Percentiles rank a stretch among this genome's conserved stretches.
phyloP scores from a whole-genome alignment of 2,888 invertebrate genomes.

The Synanthedon andrenaeformis region DNA sequence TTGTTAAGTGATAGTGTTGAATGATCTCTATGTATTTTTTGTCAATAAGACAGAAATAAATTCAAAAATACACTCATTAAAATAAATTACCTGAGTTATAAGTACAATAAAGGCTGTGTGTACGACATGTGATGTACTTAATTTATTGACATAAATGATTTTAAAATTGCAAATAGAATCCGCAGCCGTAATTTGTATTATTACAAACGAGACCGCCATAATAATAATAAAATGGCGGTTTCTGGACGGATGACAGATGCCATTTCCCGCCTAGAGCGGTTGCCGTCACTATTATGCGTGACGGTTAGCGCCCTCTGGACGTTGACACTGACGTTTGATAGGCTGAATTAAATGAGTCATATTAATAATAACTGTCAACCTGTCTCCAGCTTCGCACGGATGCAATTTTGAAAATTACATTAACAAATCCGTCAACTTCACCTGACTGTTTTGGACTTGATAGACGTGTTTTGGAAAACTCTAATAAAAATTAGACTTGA shows the following conservation, averaged over 20 bases:
- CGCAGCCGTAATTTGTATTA: neutral
- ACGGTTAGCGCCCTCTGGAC: conserved; percentile 17
- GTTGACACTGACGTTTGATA: conserved; percentile 1
- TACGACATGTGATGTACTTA: no score
- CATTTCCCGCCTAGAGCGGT: conserved; percentile 19
- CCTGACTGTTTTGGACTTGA: no score
- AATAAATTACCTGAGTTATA: no score
- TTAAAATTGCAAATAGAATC: conserved; percentile 1
- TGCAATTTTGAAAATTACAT: no score
- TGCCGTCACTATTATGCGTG: conserved; percentile 5
- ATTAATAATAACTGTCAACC: no score
- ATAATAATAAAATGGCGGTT: conserved; percentile 10
- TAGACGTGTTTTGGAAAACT: no score
- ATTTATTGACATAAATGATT: conserved; percentile 1
- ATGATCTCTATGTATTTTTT: conserved; percentile 48
- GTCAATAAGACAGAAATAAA: conserved; percentile 9
- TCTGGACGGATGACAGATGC: conserved; percentile 21
- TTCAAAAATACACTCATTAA: no score
- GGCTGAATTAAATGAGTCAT: neutral
- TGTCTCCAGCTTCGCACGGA: no score
- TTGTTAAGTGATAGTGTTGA: conserved; percentile 8
- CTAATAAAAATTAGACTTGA: no score
- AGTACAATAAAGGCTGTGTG: no score
- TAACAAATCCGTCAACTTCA: no score
- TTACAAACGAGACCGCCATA: conserved; percentile 9